Base-by-base conservation (phyloP, 2,113 vertebrate species). In the Oceanodroma tethys region DNA sequence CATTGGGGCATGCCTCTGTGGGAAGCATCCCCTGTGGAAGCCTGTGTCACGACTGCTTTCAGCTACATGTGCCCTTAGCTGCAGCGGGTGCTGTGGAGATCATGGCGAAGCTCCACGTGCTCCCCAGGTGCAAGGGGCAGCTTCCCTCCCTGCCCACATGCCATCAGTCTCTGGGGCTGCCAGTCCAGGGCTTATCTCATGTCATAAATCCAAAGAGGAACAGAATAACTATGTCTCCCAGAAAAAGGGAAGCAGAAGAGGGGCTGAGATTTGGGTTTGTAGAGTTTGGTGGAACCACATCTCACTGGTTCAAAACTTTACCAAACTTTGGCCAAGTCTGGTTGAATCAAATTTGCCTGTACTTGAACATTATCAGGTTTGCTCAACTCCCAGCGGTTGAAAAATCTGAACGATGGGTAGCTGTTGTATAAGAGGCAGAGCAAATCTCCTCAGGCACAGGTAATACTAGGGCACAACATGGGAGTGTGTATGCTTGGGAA, bases 101-200 rank as follows among this genome's bases (percentile, higher is more conserved):
- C 20, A 79, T 0, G 2, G 3, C 0, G 1, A 80, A 55, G 48
- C 27, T 29, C 12, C 15, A 11, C 0, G 1, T 45, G 25, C 14
- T 74, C 36, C 36, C 36, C 27, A 66, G 21, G 16, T 66, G 13
- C 43, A 62, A 65, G 8, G 13, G 23, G 27, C 30, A 76, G 8
- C 42, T 88, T 90, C 42, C 13, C 22, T 78, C 52, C 65, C 36
- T 10, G 2, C 9, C 29, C 17, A 7, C 8, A 3, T 16, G 13
- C 7, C 25, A 59, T 55, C 79, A 4, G 0, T 16, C 10, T 71
- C 52, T 40, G 27, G 20, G 16, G 7, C 56, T 79, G 38, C 34
- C 34, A 38, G 38, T 22, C 23, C 2, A 5, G 40, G 23, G 12
- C 16, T 50, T 84, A 7, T 38, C 36, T 79, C 9, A 40, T 70